phyloP scores from a whole-genome alignment of 2,113 vertebrate species.

The Ranitomeya imitator region DNA sequence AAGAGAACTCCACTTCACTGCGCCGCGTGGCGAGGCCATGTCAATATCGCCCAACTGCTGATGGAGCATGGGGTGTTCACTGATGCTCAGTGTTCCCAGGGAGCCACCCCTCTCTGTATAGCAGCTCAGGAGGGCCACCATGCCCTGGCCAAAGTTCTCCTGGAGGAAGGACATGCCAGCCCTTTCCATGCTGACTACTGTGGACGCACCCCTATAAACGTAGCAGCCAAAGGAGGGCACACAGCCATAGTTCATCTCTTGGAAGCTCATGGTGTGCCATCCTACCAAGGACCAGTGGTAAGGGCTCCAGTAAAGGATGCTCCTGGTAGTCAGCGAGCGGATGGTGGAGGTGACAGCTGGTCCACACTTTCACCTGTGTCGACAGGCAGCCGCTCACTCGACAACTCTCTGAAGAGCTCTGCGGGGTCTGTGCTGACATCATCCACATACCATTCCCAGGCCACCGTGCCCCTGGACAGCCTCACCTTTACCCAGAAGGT shows the following conservation, averaged over 20 bases:
- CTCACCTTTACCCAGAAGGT: constrained; percentile 78
- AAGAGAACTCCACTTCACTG: constrained; percentile 75
- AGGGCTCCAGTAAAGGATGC: constrained; percentile 55
- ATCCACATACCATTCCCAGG: constrained; percentile 74
- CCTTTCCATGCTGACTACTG: constrained; percentile 74
- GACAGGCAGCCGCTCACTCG: constrained; percentile 63
- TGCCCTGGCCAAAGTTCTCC: constrained; percentile 71
- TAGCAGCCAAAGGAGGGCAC: constrained; percentile 74
- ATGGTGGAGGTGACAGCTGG: constrained; percentile 51
- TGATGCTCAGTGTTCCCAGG: constrained; percentile 71
- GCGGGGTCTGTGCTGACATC: constrained; percentile 63
- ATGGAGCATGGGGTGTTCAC: constrained; percentile 66
- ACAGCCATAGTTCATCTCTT: constrained; percentile 70
- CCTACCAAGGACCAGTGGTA: constrained; percentile 62
- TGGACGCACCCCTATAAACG: constrained; percentile 73
- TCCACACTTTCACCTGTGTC: constrained; percentile 55
- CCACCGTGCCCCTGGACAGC: constrained; percentile 75
- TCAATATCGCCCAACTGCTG: constrained; percentile 65
- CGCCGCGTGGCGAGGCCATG: constrained; percentile 77
- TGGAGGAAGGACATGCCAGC: constrained; percentile 72
- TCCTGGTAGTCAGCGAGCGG: constrained; percentile 32
- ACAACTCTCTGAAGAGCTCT: constrained; percentile 73
- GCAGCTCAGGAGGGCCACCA: constrained; percentile 76
- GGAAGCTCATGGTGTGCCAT: constrained; percentile 71
- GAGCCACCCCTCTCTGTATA: constrained; percentile 77